These are phyloP conservation scores for Dolichopus griseipennis DNA, from an alignment of 2,888 invertebrate species.

Conservation along the genomic window DNA sequence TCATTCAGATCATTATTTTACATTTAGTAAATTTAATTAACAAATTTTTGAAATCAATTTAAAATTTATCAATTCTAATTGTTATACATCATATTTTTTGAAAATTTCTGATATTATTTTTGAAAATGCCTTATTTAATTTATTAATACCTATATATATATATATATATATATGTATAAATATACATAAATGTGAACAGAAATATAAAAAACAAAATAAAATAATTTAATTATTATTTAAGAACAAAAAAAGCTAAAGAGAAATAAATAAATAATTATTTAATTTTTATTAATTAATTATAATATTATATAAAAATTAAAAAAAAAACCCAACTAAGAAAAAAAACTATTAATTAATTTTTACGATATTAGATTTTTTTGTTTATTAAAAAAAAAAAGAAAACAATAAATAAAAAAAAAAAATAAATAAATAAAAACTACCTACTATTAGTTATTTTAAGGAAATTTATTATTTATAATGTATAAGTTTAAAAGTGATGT, in stretches of 20 bases:
- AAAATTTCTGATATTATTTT: too few species aligned
- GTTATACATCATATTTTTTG: too few species aligned
- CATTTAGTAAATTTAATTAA: too few species aligned
- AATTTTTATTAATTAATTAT: not conserved
- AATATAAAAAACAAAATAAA: not conserved
- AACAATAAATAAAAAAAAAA: not conserved
- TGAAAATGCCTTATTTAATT: not conserved
- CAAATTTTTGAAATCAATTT: too few species aligned
- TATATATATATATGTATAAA: not conserved
- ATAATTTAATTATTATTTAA: not conserved
- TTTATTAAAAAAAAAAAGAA: not conserved
- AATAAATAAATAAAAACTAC: not conserved
- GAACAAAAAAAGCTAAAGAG: not conserved
- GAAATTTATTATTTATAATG: not conserved
- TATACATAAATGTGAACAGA: too few species aligned
- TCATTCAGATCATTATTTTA: too few species aligned
- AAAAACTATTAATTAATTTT: constrained; percentile 2
- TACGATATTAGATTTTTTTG: not conserved
- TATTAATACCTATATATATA: not conserved
- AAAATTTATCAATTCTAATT: too few species aligned
- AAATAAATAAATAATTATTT: not conserved
- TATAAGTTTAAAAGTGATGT: constrained; percentile 1
- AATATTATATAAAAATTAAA: not conserved
- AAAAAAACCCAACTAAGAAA: not conserved
- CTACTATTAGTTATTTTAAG: not conserved